Evolutionary conservation across 2,113 vertebrate genomes (phyloP), one percentile per base, ranked within the genome.

Genomic region (Oryzias woworae): DNA sequence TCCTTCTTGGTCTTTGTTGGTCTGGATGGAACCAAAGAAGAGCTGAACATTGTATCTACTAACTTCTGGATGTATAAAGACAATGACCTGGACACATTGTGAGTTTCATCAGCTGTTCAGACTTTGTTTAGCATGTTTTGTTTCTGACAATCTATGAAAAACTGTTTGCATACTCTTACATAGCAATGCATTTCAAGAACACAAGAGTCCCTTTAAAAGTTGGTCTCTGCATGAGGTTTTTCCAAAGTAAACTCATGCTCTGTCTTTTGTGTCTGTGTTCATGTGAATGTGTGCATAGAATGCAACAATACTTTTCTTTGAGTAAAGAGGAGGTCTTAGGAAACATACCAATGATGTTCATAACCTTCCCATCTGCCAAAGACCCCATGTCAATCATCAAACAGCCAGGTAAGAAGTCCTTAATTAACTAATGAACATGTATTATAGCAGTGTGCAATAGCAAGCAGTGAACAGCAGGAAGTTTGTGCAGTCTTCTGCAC

Each of bases 1-100:
- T 93, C 91, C 47, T 93, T 95, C 76, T 77, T 93, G 80, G 93
- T 94, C 15, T 95, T 94, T 68, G 92, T 91, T 77, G 92, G 92
- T 68, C 81, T 94, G 53, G 83, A 87, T 53, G 93, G 93, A 75
- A 90, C 88, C 17, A 91, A 91, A 23, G 92, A 93, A 16, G 85
- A 93, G 49, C 86, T 94, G 58, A 82, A 62, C 0, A 83, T 95
- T 6, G 86, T 88, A 16, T 81, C 94, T 41, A 93, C 86, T 58
- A 94, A 93, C 85, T 90, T 91, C 75, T 95, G 93, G 93, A 90
- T 94, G 86, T 94, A 92, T 77, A 90, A 86, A 66, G 81, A 90
- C 80, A 93, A 88, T 4, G 85, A 95, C 73, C 71, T 94, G 76
- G 91, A 94, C 3, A 5, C 73, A 26, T 78, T 93, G 93, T 94